These are phyloP conservation scores for Drosophila truncata DNA, from an alignment of 1,140 invertebrate genomes.

Conservation along the genomic window DNA sequence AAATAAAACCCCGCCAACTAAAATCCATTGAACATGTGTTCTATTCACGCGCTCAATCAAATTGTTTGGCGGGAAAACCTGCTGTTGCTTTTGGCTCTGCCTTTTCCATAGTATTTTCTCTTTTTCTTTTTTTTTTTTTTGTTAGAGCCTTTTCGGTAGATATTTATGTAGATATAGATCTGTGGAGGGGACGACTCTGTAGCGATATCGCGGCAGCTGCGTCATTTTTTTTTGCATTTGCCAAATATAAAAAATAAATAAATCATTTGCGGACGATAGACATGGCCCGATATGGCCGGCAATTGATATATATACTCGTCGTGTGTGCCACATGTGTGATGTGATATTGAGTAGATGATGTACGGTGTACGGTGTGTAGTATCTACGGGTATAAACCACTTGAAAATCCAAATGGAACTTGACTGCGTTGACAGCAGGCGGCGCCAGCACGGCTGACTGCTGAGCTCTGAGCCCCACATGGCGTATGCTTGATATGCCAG, in stretches of 20 bases:
- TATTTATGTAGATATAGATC: conserved; percentile 2
- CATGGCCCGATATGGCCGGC: conserved; percentile 49
- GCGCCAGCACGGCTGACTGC: conserved; percentile 61
- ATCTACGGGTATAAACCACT: conserved; percentile 44
- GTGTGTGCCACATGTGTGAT: conserved; percentile 9
- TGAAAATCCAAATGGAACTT: conserved; percentile 72
- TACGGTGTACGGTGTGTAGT: conserved; percentile 19
- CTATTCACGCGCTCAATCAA: conserved; percentile 51
- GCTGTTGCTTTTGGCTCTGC: conserved; percentile 11
- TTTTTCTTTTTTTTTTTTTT: conserved; percentile 16
- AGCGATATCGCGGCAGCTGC: conserved; percentile 64
- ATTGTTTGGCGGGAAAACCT: conserved; percentile 37
- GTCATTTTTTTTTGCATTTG: conserved; percentile 65
- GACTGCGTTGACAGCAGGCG: conserved; percentile 50
- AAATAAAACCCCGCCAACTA: neutral
- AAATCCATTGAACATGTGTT: conserved; percentile 38
- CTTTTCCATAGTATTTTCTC: neutral
- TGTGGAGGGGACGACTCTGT: conserved; percentile 19
- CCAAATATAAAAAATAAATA: conserved; percentile 77
- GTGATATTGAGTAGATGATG: conserved; percentile 23
- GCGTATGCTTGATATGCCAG: conserved; percentile 67
- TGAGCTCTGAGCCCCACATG: conserved; percentile 34
- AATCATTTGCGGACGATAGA: conserved; percentile 71
- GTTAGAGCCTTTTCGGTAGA: conserved; percentile 28
- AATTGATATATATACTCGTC: conserved; percentile 14